These are phyloP conservation scores for Lepus europaeus DNA, from an alignment of 2,113 vertebrate species.

Conservation along the genomic window DNA sequence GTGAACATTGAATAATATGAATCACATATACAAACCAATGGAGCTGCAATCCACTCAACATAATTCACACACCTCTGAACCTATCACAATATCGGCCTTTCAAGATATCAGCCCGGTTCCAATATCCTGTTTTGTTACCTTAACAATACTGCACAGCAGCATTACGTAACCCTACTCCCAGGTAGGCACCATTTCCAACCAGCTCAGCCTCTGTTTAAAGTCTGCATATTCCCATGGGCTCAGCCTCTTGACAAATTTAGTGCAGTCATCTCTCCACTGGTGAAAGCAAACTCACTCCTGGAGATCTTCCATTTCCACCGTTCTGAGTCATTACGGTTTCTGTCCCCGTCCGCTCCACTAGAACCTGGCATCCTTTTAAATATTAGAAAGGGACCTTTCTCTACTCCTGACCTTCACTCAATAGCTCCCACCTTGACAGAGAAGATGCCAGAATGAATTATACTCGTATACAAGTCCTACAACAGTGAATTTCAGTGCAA, in stretches of 20 bases:
- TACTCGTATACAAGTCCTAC: not conserved
- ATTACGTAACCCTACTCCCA: slow-evolving; percentile 21
- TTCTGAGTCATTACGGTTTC: slow-evolving; percentile 68
- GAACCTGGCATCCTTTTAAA: slow-evolving; percentile 68
- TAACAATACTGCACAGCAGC: not conserved
- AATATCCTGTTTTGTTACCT: slow-evolving; percentile 5
- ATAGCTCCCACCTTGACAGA: slow-evolving; percentile 43
- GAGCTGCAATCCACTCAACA: not conserved
- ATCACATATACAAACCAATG: not conserved
- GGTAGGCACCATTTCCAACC: slow-evolving; percentile 65
- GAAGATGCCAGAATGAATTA: slow-evolving; percentile 70
- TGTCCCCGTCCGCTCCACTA: slow-evolving; percentile 75
- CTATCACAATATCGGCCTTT: slow-evolving; percentile 39
- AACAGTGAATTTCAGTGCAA: slow-evolving; percentile 55
- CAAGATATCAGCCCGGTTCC: not conserved
- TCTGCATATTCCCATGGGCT: slow-evolving; percentile 71
- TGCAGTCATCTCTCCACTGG: slow-evolving; percentile 77
- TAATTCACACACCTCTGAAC: not conserved
- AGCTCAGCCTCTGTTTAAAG: slow-evolving; percentile 74
- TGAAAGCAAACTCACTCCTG: slow-evolving; percentile 77
- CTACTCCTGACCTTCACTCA: slow-evolving; percentile 68
- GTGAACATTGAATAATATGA: slow-evolving; percentile 36
- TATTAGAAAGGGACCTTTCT: slow-evolving; percentile 56
- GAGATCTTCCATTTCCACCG: slow-evolving; percentile 81
- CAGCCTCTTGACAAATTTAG: slow-evolving; percentile 81